Conservation (phyloP, 1,140 invertebrate species). For the Bombus haemorrhoidalis region DNA sequence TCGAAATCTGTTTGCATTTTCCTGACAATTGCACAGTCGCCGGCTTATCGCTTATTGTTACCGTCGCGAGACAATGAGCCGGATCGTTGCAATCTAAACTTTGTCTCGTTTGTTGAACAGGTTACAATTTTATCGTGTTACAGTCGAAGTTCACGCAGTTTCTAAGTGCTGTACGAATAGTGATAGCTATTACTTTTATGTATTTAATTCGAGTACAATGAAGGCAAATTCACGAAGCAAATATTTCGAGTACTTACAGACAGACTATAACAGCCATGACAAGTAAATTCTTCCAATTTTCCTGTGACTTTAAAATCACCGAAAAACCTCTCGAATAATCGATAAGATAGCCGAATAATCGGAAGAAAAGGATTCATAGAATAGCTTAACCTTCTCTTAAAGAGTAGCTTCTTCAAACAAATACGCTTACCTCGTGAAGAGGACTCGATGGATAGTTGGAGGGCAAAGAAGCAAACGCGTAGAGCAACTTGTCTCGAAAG, state of each 20-base stretch:
- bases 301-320: too few species aligned
- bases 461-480: too few species aligned
- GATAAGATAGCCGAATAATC: not conserved
- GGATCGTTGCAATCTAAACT: constrained; percentile 1
- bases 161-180: not conserved
- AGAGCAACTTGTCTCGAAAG: not conserved
- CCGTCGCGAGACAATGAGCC: too few species aligned
- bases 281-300: not conserved
- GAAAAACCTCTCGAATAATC: too few species aligned
- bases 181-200: not conserved
- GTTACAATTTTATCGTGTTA: not conserved
- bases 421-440: not conserved
- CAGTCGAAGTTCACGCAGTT: not conserved
- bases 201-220: not conserved
- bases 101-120: not conserved
- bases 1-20: constrained; percentile 21
- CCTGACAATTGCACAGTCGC: constrained; percentile 34
- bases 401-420: not conserved
- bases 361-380: not conserved
- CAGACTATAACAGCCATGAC: not conserved
- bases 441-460: not conserved
- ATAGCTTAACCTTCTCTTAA: not conserved
- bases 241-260: not conserved
- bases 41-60: constrained; percentile 28
- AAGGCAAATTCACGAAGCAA: not conserved